phyloP scores from a whole-genome alignment of 2,113 vertebrate species.

The Lepus europaeus region DNA sequence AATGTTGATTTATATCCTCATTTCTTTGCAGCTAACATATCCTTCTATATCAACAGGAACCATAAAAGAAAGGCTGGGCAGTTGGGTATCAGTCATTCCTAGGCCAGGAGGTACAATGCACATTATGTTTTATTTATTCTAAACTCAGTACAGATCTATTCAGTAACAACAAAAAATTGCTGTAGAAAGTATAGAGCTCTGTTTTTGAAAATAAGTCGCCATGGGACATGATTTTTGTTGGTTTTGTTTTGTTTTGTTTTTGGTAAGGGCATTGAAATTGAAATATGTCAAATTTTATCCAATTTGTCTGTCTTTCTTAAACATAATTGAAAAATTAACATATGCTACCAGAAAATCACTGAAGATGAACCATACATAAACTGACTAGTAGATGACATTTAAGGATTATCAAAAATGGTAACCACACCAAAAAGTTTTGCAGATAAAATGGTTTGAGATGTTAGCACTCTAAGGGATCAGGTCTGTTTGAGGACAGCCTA shows the following conservation, averaged over 20 bases:
- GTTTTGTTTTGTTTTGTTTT: neutral
- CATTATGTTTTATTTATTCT: neutral
- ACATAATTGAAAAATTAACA: neutral
- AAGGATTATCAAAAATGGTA: neutral
- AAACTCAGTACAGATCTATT: neutral
- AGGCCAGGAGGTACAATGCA: fast-evolving
- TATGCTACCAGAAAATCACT: neutral
- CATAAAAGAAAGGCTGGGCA: neutral
- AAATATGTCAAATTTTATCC: no score
- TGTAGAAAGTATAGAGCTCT: no score
- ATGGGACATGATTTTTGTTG: neutral
- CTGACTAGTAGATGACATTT: neutral
- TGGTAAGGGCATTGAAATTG: neutral
- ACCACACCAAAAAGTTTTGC: neutral
- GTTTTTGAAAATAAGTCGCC: no score
- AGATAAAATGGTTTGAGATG: neutral
- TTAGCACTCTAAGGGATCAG: neutral
- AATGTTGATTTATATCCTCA: neutral
- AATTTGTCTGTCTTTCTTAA: neutral
- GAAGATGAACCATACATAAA: neutral
- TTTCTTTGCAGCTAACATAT: neutral
- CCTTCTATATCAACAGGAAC: neutral
- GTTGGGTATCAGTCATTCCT: neutral
- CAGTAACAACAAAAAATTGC: neutral
- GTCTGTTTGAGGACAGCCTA: neutral